Evolutionary conservation across 2,113 vertebrate species (phyloP).

Genomic region (Scytalopus superciliaris): DNA sequence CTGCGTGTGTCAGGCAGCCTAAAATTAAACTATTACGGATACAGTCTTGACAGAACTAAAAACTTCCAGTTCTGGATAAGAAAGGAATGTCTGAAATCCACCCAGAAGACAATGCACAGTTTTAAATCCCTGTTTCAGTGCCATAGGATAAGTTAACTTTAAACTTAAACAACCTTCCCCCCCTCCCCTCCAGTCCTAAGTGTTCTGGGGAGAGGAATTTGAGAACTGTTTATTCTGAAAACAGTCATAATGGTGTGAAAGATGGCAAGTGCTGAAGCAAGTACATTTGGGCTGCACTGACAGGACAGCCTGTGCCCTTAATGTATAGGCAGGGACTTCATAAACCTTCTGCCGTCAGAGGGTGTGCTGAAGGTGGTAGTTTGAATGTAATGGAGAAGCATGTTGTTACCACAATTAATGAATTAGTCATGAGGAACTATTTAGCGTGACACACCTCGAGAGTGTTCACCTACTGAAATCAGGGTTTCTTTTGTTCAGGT

Average conservation of each 20-base stretch:
- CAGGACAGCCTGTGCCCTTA: not conserved
- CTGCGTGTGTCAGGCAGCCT: not conserved
- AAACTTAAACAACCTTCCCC: not conserved
- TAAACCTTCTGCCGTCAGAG: not conserved
- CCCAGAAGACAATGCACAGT: not conserved
- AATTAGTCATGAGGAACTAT: constrained; percentile 10
- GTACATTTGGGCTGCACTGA: not conserved
- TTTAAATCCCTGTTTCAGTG: not conserved
- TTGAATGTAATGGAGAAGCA: not conserved
- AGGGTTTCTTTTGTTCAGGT: not conserved
- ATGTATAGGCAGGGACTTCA: not conserved
- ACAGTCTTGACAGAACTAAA: not conserved
- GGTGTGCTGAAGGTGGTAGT: not conserved
- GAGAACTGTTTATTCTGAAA: constrained; percentile 15
- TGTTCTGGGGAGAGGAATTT: not conserved
- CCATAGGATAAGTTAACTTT: not conserved
- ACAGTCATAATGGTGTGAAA: not conserved
- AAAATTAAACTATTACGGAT: not conserved
- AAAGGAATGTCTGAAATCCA: not conserved
- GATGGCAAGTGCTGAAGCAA: not conserved
- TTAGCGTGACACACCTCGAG: constrained; percentile 13
- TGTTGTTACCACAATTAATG: not conserved
- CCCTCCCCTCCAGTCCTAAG: not conserved
- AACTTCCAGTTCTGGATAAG: not conserved
- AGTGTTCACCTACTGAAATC: not conserved